These are phyloP conservation scores for Lepisosteus oculatus DNA, from an alignment of 2,113 vertebrate genomes.

Conservation along the genomic window DNA sequence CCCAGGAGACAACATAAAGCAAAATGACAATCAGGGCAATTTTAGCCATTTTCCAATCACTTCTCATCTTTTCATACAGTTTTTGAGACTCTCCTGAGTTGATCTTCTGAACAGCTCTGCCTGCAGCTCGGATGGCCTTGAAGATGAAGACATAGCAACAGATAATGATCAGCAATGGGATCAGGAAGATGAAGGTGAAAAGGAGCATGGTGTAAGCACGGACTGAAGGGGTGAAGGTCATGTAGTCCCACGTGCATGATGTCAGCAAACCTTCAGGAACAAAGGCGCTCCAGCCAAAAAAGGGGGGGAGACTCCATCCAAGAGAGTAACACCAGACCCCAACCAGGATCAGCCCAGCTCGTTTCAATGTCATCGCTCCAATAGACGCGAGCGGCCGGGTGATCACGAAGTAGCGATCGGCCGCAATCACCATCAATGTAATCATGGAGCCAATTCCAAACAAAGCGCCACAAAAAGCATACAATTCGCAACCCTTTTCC, in stretches of 20 bases:
- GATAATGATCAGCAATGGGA: slow-evolving; percentile 70
- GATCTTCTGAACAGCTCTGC: slow-evolving; percentile 63
- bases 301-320: slow-evolving; percentile 78
- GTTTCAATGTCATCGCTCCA: slow-evolving; percentile 63
- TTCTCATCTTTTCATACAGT: slow-evolving; percentile 64
- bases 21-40: slow-evolving; percentile 70
- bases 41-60: slow-evolving; percentile 81
- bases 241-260: slow-evolving; percentile 80
- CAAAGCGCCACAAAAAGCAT: slow-evolving; percentile 79
- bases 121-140: slow-evolving; percentile 65
- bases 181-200: slow-evolving; percentile 78
- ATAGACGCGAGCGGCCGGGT: slow-evolving; percentile 72
- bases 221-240: slow-evolving; percentile 71
- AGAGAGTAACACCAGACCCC: slow-evolving; percentile 75
- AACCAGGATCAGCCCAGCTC: slow-evolving; percentile 58
- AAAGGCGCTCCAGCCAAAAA: slow-evolving; percentile 84
- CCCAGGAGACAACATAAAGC: slow-evolving; percentile 78
- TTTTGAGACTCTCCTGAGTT: slow-evolving; percentile 57
- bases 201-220: slow-evolving; percentile 78
- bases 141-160: slow-evolving; percentile 78
- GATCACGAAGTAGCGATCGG: slow-evolving; percentile 80
- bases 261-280: slow-evolving; percentile 78
- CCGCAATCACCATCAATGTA: slow-evolving; percentile 74
- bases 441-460: slow-evolving; percentile 85
- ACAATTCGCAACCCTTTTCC: slow-evolving; percentile 75